A percentile compares a stretch with the other conserved stretches of the same genome.
These are phyloP conservation scores for Sminthurides aquaticus DNA, from an alignment of 2,888 invertebrate species.

Conservation along the genomic window DNA sequence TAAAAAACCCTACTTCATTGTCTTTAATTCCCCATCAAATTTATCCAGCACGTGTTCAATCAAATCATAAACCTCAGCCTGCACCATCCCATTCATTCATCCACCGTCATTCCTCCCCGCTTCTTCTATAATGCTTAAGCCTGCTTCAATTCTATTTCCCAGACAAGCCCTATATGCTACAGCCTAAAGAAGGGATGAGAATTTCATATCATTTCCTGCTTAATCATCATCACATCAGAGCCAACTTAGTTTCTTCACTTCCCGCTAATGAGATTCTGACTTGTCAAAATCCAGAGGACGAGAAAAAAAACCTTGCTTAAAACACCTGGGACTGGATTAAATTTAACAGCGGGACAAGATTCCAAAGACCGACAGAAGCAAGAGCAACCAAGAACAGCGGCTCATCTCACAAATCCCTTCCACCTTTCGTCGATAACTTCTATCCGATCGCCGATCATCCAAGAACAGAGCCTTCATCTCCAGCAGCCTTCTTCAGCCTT, in stretches of 20 bases:
- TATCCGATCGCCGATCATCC: no score
- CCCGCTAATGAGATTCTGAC: slow-evolving; percentile 7
- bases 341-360: slow-evolving; percentile 5
- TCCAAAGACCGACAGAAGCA: background rate
- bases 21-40: background rate
- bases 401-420: no score
- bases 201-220: no score
- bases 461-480: no score
- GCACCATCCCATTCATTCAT: background rate
- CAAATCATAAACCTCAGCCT: slow-evolving; percentile 1
- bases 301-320: background rate
- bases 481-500: no score
- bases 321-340: slow-evolving; percentile 2
- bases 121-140: no score
- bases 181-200: no score
- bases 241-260: background rate
- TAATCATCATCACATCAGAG: background rate
- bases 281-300: background rate
- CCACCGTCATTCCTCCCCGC: no score
- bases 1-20: background rate
- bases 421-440: no score
- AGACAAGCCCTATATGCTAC: no score
- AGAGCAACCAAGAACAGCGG: no score
- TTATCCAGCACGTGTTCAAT: slow-evolving; percentile 23
- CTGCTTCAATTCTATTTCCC: no score